Evolutionary conservation across 92 coral and sea anemone species (phyloP).

Genomic region (Chrysogorgia sp.): DNA sequence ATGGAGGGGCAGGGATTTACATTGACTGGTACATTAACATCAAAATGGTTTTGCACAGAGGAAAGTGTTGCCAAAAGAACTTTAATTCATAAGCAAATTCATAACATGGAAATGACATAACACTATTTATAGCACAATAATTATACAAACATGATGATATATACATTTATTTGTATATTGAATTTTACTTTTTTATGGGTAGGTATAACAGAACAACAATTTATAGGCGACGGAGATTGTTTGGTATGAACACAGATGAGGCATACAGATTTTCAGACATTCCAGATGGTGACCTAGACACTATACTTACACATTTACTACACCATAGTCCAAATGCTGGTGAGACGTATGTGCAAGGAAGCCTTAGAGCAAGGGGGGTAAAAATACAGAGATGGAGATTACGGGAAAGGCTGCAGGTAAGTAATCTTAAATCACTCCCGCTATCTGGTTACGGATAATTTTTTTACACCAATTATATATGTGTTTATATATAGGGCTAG

Average conservation of each 20-base stretch:
- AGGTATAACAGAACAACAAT: conserved; percentile 32
- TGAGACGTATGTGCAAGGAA: conserved; percentile 32
- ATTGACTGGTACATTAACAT: too few species aligned
- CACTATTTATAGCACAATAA: neutral
- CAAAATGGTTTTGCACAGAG: too few species aligned
- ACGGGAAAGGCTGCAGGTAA: conserved; percentile 16
- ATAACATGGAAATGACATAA: too few species aligned
- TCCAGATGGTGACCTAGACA: conserved; percentile 17
- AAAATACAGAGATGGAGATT: conserved; percentile 26
- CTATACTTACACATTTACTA: conserved; percentile 4
- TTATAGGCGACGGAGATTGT: conserved; percentile 4
- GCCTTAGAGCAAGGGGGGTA: conserved; percentile 33
- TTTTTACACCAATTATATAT: neutral
- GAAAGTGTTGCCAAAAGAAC: too few species aligned
- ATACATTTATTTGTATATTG: neutral
- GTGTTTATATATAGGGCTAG: neutral
- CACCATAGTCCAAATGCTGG: conserved; percentile 28
- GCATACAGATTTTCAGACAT: conserved; percentile 27
- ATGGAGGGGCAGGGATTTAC: too few species aligned
- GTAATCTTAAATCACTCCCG: neutral
- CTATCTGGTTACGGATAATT: conserved; percentile 7
- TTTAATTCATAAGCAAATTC: too few species aligned
- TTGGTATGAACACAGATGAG: conserved; percentile 18
- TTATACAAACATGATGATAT: neutral
- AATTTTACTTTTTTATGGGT: neutral